phyloP scores from a whole-genome alignment of 2,113 vertebrate genomes.

The Oncorhynchus clarkii region DNA sequence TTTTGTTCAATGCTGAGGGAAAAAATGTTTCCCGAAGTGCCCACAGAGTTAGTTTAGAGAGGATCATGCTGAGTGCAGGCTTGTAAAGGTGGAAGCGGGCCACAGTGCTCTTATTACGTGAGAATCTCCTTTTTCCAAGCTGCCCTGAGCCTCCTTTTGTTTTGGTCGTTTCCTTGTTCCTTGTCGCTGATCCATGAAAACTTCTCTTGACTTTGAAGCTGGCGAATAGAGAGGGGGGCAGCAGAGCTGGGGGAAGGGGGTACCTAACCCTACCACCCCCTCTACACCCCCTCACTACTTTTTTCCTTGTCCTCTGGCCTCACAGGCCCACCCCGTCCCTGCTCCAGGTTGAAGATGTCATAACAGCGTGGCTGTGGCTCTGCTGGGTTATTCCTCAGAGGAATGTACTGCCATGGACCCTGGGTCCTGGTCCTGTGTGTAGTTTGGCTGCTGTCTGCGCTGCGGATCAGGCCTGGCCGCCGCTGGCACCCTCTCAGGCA shows the following conservation, averaged over 20 bases:
- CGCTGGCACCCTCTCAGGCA: constrained; percentile 32
- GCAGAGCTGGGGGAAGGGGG: background rate
- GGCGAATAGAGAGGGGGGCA: background rate
- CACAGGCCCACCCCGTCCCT: constrained; percentile 21
- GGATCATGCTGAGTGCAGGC: constrained; percentile 5
- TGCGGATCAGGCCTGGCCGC: constrained; percentile 27
- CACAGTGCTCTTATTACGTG: background rate
- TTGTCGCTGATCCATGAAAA: constrained; percentile 33
- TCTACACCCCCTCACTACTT: constrained; percentile 6
- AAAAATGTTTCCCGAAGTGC: constrained; percentile 3
- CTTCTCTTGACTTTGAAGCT: constrained; percentile 24
- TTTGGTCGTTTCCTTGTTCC: constrained; percentile 27
- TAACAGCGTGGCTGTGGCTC: constrained; percentile 27
- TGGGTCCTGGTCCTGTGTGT: constrained; percentile 8
- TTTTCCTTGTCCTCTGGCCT: constrained; percentile 20
- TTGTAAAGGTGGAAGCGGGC: background rate
- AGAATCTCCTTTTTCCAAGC: constrained; percentile 7
- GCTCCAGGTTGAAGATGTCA: constrained; percentile 43
- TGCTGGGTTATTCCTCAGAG: constrained; percentile 41
- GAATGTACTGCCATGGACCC: constrained; percentile 37
- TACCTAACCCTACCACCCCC: background rate
- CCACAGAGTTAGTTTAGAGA: background rate
- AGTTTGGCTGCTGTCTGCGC: constrained; percentile 33
- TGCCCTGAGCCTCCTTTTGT: background rate
- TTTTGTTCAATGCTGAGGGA: background rate